Percentiles rank a stretch among this genome's conserved stretches.
phyloP scores from a whole-genome alignment of 2,888 invertebrate species.

The Hirtodrosophila alboralis region DNA sequence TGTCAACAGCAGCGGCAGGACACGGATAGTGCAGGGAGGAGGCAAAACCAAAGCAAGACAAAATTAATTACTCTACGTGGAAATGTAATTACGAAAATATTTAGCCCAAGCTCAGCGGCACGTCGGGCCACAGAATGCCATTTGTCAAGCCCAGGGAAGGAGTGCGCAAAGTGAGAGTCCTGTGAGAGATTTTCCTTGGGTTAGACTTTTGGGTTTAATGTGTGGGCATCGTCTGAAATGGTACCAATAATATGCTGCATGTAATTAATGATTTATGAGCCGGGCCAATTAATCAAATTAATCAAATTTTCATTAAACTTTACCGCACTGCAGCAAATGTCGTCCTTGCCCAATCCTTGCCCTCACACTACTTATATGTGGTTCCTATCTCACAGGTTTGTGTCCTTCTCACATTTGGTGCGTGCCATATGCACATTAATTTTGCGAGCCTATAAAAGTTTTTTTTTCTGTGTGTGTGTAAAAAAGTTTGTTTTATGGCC shows the following conservation, averaged over 20 bases:
- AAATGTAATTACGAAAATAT: conserved; percentile 84
- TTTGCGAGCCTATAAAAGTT: conserved; percentile 57
- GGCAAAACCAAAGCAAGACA: conserved; percentile 76
- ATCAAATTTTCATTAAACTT: conserved; percentile 77
- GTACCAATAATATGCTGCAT: conserved; percentile 70
- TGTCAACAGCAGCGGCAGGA: conserved; percentile 69
- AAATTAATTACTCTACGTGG: conserved; percentile 83
- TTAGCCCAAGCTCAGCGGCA: conserved; percentile 75
- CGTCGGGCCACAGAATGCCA: conserved; percentile 74
- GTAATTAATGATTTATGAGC: conserved; percentile 79
- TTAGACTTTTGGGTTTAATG: conserved; percentile 49
- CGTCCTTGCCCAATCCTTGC: too few relatives aligned
- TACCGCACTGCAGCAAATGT: conserved; percentile 75
- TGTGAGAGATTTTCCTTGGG: conserved; percentile 51
- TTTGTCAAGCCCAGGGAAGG: conserved; percentile 60
- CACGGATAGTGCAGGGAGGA: conserved; percentile 2
- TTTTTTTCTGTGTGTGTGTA: conserved; percentile 45
- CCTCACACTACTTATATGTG: too few relatives aligned
- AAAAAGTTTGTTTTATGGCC: conserved; percentile 71
- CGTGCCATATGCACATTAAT: conserved; percentile 76
- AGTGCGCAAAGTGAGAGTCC: not conserved
- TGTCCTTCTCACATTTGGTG: conserved; percentile 51
- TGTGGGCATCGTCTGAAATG: conserved; percentile 34
- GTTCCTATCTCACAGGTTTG: conserved; percentile 11
- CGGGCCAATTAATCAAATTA: conserved; percentile 80